Evolutionary conservation across 2,797 vertebrate species (phyloP).

Genomic region (Lagodon rhomboides): DNA sequence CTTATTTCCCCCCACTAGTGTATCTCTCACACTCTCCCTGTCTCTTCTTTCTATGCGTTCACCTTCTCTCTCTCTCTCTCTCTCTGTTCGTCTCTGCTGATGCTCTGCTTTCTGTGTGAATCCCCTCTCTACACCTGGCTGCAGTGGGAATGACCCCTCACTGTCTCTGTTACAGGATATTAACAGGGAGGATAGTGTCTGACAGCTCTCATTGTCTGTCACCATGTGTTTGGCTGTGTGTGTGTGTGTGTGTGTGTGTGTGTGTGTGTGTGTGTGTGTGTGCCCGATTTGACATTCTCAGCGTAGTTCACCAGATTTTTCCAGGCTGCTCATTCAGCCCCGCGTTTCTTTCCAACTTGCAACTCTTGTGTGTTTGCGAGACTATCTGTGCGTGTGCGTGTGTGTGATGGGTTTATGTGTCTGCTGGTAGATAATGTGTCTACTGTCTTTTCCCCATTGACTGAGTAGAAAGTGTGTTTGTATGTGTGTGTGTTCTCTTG

Average conservation of each 20-base stretch:
- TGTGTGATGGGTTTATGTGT: constrained; percentile 27
- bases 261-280: constrained; percentile 21
- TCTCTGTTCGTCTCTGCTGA: constrained; percentile 18
- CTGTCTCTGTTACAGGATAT: constrained; percentile 47
- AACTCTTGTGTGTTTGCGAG: constrained; percentile 17
- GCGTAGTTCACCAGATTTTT: constrained; percentile 45
- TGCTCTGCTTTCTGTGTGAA: constrained; percentile 16
- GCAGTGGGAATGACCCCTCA: constrained; percentile 7
- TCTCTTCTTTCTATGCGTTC: constrained; percentile 25
- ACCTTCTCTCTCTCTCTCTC: constrained; percentile 13
- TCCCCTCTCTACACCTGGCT: constrained; percentile 24
- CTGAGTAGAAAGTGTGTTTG: constrained; percentile 75
- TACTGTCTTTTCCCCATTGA: constrained; percentile 61
- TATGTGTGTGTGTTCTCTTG: constrained; percentile 87
- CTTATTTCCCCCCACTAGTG: constrained; percentile 21
- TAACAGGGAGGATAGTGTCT: constrained; percentile 30
- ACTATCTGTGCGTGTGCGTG: background rate
- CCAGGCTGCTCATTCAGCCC: constrained; percentile 29
- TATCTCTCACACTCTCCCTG: constrained; percentile 21
- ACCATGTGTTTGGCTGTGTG: constrained; percentile 10
- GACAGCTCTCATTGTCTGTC: constrained; percentile 43
- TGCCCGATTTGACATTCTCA: constrained; percentile 54
- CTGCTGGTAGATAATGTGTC: constrained; percentile 49
- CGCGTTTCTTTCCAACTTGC: constrained; percentile 31
- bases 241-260: constrained; percentile 13